These are phyloP conservation scores for Cheirogaleus medius DNA, from an alignment of 2,113 vertebrate genomes.

Conservation along the genomic window DNA sequence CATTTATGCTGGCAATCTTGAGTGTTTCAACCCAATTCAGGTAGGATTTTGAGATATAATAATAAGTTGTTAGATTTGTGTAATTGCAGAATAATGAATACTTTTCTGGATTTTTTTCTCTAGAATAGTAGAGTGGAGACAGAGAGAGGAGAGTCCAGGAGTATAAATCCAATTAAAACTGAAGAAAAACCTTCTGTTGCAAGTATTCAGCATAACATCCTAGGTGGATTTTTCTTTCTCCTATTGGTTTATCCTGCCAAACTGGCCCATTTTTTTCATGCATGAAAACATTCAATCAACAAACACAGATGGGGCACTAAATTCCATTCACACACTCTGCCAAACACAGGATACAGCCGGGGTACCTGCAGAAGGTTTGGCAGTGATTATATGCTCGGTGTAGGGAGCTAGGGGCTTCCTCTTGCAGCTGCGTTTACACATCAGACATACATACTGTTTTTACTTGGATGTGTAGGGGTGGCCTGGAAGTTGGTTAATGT, in stretches of 20 bases:
- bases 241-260: neutral
- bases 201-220: neutral
- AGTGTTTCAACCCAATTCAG: neutral
- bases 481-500: neutral
- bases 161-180: neutral
- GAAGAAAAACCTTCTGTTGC: neutral
- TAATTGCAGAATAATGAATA: neutral
- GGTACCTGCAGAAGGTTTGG: neutral
- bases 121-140: neutral
- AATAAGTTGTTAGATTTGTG: neutral
- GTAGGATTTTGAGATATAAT: neutral
- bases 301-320: neutral
- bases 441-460: neutral
- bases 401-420: neutral
- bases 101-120: neutral
- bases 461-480: neutral
- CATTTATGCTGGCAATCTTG: neutral
- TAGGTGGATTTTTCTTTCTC: neutral
- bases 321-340: neutral
- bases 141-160: neutral
- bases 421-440: neutral
- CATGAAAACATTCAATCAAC: neutral
- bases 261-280: neutral
- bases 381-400: neutral
- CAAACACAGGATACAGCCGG: neutral